phyloP scores from a whole-genome alignment of 2,113 vertebrate genomes.

The Gila orcuttii region DNA sequence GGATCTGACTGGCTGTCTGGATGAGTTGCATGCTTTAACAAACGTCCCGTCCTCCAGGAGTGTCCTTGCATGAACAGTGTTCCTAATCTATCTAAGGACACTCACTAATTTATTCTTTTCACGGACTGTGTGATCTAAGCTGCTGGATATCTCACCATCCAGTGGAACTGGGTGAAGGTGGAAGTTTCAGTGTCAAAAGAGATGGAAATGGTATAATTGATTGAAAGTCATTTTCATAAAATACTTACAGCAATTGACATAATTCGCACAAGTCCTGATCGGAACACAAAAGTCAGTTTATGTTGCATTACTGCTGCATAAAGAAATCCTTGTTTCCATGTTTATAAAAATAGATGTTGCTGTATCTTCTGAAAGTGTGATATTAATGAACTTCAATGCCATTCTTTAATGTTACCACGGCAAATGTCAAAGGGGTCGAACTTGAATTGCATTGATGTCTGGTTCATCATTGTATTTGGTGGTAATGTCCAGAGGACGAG shows the following conservation, averaged over 20 bases:
- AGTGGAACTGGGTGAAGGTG: neutral
- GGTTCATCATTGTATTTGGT: slow-evolving; percentile 64
- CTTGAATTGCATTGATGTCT: slow-evolving; percentile 83
- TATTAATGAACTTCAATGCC: neutral
- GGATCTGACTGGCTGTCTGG: neutral
- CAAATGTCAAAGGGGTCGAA: slow-evolving; percentile 79
- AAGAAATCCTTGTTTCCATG: neutral
- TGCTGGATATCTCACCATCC: neutral
- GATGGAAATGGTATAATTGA: neutral
- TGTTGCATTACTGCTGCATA: neutral
- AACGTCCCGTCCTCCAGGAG: neutral
- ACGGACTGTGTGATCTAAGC: neutral
- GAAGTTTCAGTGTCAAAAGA: neutral
- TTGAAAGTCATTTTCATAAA: neutral
- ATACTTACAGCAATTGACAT: neutral
- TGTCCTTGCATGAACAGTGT: slow-evolving; percentile 13
- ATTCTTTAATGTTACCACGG: neutral
- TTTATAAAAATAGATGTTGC: neutral
- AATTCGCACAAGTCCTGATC: neutral
- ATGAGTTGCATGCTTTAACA: neutral
- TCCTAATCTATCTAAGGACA: slow-evolving; percentile 2
- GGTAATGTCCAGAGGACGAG: slow-evolving; percentile 73
- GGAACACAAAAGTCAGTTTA: neutral
- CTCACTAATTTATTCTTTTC: slow-evolving; percentile 21
- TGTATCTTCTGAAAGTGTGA: neutral